Percentiles rank a stretch among this genome's conserved stretches.
Conservation (phyloP, 2,113 vertebrate species). For the Salvator merianae region DNA sequence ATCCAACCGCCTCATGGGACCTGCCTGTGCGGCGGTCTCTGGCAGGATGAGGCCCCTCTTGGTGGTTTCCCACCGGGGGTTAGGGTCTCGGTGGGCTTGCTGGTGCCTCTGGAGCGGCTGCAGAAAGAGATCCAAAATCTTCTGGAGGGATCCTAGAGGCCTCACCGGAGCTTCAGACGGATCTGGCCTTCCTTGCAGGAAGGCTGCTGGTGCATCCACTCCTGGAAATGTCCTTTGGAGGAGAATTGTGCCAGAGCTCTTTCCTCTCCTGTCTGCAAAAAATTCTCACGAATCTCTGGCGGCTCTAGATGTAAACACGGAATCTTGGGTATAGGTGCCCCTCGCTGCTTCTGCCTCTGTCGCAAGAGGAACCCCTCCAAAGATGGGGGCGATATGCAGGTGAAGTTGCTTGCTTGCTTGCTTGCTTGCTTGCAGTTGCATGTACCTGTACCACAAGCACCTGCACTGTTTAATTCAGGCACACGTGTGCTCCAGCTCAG, state of each 20-base stretch:
- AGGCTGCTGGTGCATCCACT: no score
- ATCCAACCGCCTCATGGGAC: neutral
- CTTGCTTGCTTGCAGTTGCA: neutral
- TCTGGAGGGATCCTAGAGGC: neutral
- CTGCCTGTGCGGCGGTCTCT: neutral
- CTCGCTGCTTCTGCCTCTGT: neutral
- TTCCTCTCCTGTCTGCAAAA: neutral
- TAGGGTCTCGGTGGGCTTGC: no score
- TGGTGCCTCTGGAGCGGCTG: neutral
- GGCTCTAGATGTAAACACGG: no score
- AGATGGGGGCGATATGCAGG: neutral
- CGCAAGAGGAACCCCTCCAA: neutral
- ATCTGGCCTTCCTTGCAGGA: accelerated
- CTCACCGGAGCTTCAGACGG: accelerated
- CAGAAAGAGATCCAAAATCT: neutral
- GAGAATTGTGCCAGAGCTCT: neutral
- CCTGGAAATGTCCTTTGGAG: no score
- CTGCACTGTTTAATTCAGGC: no score
- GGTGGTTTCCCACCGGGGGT: accelerated
- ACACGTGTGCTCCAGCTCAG: no score
- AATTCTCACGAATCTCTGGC: neutral
- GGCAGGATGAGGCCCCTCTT: no score
- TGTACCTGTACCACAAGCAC: no score
- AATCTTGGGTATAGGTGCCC: no score
- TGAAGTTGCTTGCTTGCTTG: neutral